phyloP scores from a whole-genome alignment of 2,888 invertebrate genomes.

The Drosophila neutralis region DNA sequence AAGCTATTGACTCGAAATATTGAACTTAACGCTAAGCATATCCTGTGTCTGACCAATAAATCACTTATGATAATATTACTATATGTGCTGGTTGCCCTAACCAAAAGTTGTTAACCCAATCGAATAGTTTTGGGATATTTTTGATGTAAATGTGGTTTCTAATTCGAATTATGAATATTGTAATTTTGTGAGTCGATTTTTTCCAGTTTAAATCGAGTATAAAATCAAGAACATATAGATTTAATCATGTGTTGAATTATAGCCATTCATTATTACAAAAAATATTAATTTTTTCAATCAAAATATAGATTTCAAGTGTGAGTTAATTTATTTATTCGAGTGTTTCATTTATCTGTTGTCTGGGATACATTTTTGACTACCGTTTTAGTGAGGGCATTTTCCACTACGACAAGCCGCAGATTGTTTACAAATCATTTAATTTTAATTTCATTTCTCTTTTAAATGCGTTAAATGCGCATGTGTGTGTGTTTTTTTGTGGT shows the following conservation, averaged over 20 bases:
- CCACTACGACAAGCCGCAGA: conserved; percentile 41
- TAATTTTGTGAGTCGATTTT: neutral
- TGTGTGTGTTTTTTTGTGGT: conserved; percentile 11
- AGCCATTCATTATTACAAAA: neutral
- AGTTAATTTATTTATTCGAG: neutral
- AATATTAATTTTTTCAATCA: neutral
- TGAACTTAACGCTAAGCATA: conserved; percentile 43
- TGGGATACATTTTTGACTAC: neutral
- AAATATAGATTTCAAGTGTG: neutral
- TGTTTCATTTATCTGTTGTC: neutral
- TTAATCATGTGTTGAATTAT: neutral
- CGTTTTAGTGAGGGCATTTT: conserved; percentile 21
- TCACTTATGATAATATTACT: conserved; percentile 12
- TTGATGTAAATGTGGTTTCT: neutral
- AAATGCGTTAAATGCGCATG: conserved; percentile 56
- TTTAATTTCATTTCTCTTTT: conserved; percentile 56
- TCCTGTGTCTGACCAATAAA: conserved; percentile 62
- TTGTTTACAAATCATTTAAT: conserved; percentile 26
- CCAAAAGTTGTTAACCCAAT: conserved; percentile 12
- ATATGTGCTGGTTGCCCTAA: conserved; percentile 34
- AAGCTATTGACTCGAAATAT: conserved; percentile 59
- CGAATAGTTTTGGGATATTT: neutral
- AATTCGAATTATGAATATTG: neutral
- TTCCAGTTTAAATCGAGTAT: neutral
- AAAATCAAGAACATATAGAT: neutral